Evolutionary conservation across 2,113 vertebrate species (phyloP).

Genomic region (Mohoua ochrocephala): DNA sequence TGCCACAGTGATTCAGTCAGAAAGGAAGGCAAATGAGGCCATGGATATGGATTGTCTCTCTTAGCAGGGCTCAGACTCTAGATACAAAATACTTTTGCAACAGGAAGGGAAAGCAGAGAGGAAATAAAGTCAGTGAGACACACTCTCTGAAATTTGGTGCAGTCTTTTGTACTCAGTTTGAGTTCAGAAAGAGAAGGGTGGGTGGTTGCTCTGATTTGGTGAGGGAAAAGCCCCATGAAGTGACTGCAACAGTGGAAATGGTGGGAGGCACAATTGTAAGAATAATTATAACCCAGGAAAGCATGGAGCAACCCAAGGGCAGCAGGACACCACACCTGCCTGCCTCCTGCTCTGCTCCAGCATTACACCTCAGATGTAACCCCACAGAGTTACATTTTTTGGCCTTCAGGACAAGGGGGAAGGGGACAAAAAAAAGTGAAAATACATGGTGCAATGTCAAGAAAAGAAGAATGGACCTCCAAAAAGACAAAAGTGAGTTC

Average conservation of each 20-base stretch:
- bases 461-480: not conserved
- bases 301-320: not conserved
- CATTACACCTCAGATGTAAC: not conserved
- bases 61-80: not conserved
- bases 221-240: not conserved
- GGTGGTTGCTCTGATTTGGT: not conserved
- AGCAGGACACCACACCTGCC: not conserved
- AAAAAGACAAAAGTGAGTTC: not conserved
- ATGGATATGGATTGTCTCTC: rapidly evolving
- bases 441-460: not conserved
- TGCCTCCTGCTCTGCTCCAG: not conserved
- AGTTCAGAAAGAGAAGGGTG: not conserved
- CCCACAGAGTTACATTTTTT: not conserved
- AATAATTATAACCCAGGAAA: not conserved
- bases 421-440: not conserved
- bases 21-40: not conserved
- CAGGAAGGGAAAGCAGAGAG: not conserved
- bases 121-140: not conserved
- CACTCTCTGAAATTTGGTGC: not conserved
- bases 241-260: not conserved
- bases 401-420: not conserved
- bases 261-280: not conserved
- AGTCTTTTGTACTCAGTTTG: not conserved
- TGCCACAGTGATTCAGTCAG: not conserved
- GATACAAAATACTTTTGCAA: rapidly evolving